Evolutionary conservation across 2,113 vertebrate species (phyloP), one percentile per base, ranked within the genome.

Genomic region (Stictonetta naevosa): DNA sequence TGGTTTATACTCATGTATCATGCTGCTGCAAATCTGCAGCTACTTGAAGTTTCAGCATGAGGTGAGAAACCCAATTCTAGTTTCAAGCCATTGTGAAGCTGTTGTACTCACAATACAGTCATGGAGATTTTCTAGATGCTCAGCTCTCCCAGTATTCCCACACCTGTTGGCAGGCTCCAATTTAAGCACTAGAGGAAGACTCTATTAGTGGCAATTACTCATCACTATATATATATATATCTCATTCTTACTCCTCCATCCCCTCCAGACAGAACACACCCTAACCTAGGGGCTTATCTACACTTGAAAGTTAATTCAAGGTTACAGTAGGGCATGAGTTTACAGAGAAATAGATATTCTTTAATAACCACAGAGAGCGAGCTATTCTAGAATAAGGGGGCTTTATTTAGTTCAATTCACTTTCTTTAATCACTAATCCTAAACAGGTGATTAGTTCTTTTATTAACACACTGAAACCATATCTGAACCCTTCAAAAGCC

Each of bases 381-480:
- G 46, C n/a, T 34, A 73, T 26, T 86, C 38, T 13, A 26, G 68
- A 83, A 83, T 53, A 72, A 80, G 89, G 80, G 31, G 31, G 19
- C 53, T 55, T 67, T 42, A 15, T 72, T 83, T 34, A 20, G 73
- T 67, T 80, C 34, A 55, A 76, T 50, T 13, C 42, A 59, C 72
- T 83, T 75, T 16, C 76, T 91, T 91, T 83, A 79, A 62, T 68
- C 88, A 33, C 63, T 68, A 40, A 48, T 67, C 48, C 48, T 26
- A 72, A 92, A 75, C 79, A 91, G 71, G 52, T 79, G 75, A 92
- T 85, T 75, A 82, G 62, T 62, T 82, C 79, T 79, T 79, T 88
- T 75, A 75, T 72, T 75, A 83, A 63, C 58, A 59, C 20, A 2
- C 66, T 42, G 29, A 58, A 90, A 82, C 34, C 69, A 36, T 53